phyloP scores from a whole-genome alignment of 1,140 invertebrate species.

The Centruroides vittatus region DNA sequence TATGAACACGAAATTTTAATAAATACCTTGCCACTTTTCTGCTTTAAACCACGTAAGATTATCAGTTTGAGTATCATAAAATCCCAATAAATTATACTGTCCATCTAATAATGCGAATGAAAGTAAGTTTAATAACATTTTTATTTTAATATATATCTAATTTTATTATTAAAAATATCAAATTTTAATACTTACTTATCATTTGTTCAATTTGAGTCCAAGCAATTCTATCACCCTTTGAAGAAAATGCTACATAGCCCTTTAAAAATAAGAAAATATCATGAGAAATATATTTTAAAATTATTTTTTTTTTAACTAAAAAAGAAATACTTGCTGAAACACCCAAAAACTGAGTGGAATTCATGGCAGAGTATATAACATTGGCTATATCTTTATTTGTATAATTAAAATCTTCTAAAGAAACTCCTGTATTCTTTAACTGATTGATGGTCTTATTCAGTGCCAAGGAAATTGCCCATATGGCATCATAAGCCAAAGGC shows the following conservation, averaged over 20 bases:
- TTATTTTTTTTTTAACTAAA: neutral
- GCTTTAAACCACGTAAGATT: constrained; percentile 84
- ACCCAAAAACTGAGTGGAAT: constrained; percentile 91
- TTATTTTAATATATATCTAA: neutral
- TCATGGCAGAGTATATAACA: constrained; percentile 93
- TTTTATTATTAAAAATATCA: neutral
- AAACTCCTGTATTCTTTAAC: constrained; percentile 56
- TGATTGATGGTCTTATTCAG: constrained; percentile 92
- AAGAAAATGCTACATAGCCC: constrained; percentile 17
- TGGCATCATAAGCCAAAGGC: constrained; percentile 94
- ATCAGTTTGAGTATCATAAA: constrained; percentile 87
- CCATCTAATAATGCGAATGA: constrained; percentile 45
- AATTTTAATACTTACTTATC: constrained; percentile 29
- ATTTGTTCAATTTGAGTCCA: constrained; percentile 97
- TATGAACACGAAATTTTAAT: too few species aligned
- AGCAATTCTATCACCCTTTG: constrained; percentile 94
- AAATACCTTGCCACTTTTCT: constrained; percentile 71
- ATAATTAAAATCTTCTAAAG: constrained; percentile 94
- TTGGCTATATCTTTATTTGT: constrained; percentile 85
- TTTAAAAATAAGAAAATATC: constrained; percentile 4
- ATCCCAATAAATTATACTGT: constrained; percentile 87
- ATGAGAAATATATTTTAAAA: neutral
- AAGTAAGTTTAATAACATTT: too few species aligned
- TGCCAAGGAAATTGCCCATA: constrained; percentile 93
- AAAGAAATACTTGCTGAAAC: constrained; percentile 64